A percentile compares a stretch with the other conserved stretches of the same genome.
phyloP scores from a whole-genome alignment of 1,140 invertebrate genomes.

The Achatina immaculata region DNA sequence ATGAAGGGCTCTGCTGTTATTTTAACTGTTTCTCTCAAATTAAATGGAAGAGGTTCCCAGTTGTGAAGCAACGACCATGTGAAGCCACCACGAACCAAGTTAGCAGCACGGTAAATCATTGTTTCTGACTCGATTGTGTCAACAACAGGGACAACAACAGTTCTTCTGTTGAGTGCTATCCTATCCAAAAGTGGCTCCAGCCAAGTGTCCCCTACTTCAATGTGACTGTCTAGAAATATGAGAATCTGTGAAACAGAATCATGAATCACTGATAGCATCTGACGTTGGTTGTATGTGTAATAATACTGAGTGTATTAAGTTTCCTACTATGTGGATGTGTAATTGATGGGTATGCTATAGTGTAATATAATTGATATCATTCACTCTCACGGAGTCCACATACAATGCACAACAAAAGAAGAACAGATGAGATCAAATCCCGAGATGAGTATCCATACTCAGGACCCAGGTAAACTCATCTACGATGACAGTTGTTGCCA shows the following conservation, averaged over 20 bases:
- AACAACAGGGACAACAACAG: conserved; percentile 87
- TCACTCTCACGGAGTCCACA: too few relatives aligned
- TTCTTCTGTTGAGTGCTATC: conserved; percentile 87
- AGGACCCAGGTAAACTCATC: too few relatives aligned
- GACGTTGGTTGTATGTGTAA: not conserved
- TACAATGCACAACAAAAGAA: too few relatives aligned
- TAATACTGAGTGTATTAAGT: too few relatives aligned
- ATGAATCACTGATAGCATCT: not conserved
- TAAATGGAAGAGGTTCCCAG: conserved; percentile 56
- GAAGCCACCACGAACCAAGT: conserved; percentile 54
- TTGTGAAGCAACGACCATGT: conserved; percentile 58
- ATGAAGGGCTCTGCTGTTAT: conserved; percentile 73
- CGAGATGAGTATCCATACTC: too few relatives aligned
- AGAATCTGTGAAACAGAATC: conserved; percentile 80
- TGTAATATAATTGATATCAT: too few relatives aligned
- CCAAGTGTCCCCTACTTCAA: conserved; percentile 96
- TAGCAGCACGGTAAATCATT: conserved; percentile 65
- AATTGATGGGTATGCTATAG: too few relatives aligned
- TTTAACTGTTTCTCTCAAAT: not conserved
- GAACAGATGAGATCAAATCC: too few relatives aligned
- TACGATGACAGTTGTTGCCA: too few relatives aligned
- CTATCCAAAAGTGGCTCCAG: conserved; percentile 91
- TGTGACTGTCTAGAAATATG: conserved; percentile 96
- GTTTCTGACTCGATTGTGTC: conserved; percentile 97
- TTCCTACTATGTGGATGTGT: too few relatives aligned